Conservation (phyloP, 2,888 invertebrate species). For the Scaeva pyrastri region DNA sequence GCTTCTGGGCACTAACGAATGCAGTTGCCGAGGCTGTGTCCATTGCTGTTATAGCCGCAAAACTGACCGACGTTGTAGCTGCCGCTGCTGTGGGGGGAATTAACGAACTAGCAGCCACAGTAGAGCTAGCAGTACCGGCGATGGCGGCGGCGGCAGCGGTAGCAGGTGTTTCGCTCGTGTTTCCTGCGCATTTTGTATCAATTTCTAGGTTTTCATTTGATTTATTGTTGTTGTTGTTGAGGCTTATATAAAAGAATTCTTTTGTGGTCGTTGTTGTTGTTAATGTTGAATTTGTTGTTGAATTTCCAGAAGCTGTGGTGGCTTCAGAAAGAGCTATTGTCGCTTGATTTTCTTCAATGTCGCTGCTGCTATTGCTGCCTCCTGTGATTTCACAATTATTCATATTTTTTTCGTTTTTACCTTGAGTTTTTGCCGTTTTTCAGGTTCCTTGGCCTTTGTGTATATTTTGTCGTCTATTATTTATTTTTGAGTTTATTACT, state of each 20-base stretch:
- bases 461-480: conserved; percentile 9
- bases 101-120: conserved; percentile 37
- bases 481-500: conserved; percentile 4
- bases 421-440: background rate
- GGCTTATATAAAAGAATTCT: conserved; percentile 46
- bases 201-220: conserved; percentile 76
- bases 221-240: conserved; percentile 48
- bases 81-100: conserved; percentile 17
- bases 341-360: conserved; percentile 52
- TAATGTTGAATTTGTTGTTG: conserved; percentile 36
- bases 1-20: conserved; percentile 66
- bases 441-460: conserved; percentile 32
- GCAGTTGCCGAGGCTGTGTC: conserved; percentile 60
- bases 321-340: conserved; percentile 35
- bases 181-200: conserved; percentile 50
- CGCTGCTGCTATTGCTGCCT: conserved; percentile 67
- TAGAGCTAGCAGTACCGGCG: too few species aligned
- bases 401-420: conserved; percentile 64
- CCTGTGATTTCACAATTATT: conserved; percentile 69
- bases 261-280: conserved; percentile 47
- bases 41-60: conserved; percentile 66
- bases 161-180: conserved; percentile 29
- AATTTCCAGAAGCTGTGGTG: background rate
- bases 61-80: conserved; percentile 46
- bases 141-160: too few species aligned